phyloP scores from a whole-genome alignment of 2,113 vertebrate species.

The Heliornis fulica region DNA sequence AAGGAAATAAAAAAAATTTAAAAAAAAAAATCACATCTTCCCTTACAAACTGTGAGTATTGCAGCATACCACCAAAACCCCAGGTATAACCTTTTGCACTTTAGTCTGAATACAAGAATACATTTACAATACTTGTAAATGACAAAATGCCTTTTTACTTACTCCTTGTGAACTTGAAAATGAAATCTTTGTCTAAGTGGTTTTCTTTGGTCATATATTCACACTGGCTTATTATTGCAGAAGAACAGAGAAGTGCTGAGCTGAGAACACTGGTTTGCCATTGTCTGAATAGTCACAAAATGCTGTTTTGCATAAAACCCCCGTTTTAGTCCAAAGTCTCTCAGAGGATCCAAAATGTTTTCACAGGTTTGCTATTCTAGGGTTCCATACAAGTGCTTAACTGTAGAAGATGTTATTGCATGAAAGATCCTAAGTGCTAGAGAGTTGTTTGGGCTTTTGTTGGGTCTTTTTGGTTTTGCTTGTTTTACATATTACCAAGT shows the following conservation, averaged over 20 bases:
- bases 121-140: not conserved
- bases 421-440: not conserved
- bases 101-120: not conserved
- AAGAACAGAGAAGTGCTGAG: not conserved
- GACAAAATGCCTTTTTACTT: not conserved
- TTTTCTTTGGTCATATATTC: not conserved
- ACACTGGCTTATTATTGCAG: not conserved
- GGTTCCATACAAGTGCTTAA: conserved; percentile 32
- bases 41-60: not conserved
- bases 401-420: not conserved
- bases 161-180: not conserved
- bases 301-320: conserved; percentile 11
- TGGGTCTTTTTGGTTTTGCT: not conserved
- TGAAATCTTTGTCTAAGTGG: not conserved
- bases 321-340: not conserved
- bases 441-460: not conserved
- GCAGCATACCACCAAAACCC: not conserved
- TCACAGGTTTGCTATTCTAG: conserved; percentile 44
- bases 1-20: not conserved
- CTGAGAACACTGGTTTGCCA: not conserved
- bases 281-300: not conserved
- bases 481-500: not conserved
- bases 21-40: not conserved
- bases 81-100: not conserved
- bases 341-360: conserved; percentile 36